Base-by-base conservation (phyloP, 92 coral and sea anemone species). In the Palythoa heliodiscus region DNA sequence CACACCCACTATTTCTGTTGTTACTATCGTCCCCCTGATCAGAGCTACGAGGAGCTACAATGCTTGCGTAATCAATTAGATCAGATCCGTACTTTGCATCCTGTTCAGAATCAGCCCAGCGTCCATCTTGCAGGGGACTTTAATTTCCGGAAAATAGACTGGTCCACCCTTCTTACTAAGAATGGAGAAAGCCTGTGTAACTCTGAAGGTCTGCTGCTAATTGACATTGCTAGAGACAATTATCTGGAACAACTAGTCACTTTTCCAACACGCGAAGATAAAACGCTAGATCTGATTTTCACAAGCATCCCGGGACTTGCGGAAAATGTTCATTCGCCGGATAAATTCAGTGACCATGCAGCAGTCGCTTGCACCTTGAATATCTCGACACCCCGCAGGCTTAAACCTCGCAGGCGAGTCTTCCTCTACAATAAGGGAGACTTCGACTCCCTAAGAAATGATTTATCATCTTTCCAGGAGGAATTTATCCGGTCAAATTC, bases 141-240 rank as follows among this genome's bases (percentile, higher is more conserved):
- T 71, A 71, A 71, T 71, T 71, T 43, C 76, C 55, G 52, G 76
- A 71, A 71, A 71, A 71, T 71, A 71, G 76, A 71, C 76, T 71
- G 76, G 76, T 71, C 76, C 76, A 71, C 76, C 76, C 76, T 71
- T 71, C 76, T 71, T 71, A 71, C 15, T 38, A 40, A 48, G 77
- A 73, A 73, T 73, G 77, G 77, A 73, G 77, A 73, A 73, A 73
- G 73, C 73, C 76, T 82, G 86, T 40, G 77, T 12, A 17, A 70
- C 66, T 83, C 87, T 9, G 87, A 83, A 70, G 87, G 87, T 52
- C 77, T 70, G 47, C 20, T 52, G 54, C 20, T 83, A 58, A 83
- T 70, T 58, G 87, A 83, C 48, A 70, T 82, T 68, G 75, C 57
- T 12, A 24, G 75, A 61, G 86, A 82, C 86, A 22, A 83, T 20